Percentiles rank a stretch among this genome's conserved stretches.
Evolutionary conservation across 2,797 vertebrate genomes (phyloP).

Genomic region (Protosalanx chinensis): DNA sequence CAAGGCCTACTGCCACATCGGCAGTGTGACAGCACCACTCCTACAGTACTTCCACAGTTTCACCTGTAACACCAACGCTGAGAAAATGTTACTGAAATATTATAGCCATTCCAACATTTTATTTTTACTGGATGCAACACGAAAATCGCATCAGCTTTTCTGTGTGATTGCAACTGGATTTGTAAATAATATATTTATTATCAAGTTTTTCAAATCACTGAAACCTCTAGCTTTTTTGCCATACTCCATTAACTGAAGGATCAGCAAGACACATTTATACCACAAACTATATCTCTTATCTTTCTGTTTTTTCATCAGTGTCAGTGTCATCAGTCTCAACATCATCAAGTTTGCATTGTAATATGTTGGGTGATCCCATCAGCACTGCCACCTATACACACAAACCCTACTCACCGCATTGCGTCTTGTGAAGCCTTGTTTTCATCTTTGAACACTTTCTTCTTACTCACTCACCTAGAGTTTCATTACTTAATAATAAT

Average conservation of each 20-base stretch:
- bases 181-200: constrained; percentile 17
- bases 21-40: constrained; percentile 68
- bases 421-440: neutral
- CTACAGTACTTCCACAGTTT: constrained; percentile 14
- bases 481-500: too few relatives aligned
- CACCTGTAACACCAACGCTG: constrained; percentile 27
- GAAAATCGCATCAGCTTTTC: neutral
- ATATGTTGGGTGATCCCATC: too few relatives aligned
- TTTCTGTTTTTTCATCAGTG: too few relatives aligned
- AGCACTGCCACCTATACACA: too few relatives aligned
- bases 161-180: neutral
- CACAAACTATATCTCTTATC: too few relatives aligned
- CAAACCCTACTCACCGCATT: neutral
- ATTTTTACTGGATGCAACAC: neutral
- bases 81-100: constrained; percentile 20
- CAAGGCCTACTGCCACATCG: constrained; percentile 88
- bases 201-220: constrained; percentile 20
- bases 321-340: too few relatives aligned
- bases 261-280: too few relatives aligned
- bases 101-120: neutral
- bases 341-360: too few relatives aligned
- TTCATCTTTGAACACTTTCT: neutral
- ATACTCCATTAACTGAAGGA: too few relatives aligned
- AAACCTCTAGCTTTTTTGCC: neutral
- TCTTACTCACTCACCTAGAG: too few relatives aligned